Percentiles rank a stretch among this genome's conserved stretches.
These are phyloP conservation scores for Ladona fulva DNA, from an alignment of 1,140 invertebrate species.

Conservation along the genomic window DNA sequence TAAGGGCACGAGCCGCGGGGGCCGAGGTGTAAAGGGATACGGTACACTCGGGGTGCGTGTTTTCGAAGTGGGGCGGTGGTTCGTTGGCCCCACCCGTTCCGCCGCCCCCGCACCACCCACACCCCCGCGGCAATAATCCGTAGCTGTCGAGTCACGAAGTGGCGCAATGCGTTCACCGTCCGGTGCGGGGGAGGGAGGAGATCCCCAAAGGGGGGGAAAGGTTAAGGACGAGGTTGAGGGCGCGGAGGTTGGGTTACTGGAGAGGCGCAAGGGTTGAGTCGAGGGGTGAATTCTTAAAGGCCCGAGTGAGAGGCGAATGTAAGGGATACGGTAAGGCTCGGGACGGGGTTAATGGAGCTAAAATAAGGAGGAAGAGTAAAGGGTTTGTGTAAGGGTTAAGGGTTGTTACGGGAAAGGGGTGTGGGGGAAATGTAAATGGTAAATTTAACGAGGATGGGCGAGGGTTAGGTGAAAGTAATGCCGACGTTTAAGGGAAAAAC, in stretches of 20 bases:
- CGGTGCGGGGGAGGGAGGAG: not conserved
- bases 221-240: not conserved
- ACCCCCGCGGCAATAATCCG: not conserved
- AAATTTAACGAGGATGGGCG: not conserved
- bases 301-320: not conserved
- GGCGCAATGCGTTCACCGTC: not conserved
- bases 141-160: not conserved
- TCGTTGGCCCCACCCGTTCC: no score
- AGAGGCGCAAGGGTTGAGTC: not conserved
- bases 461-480: not conserved
- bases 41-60: no score
- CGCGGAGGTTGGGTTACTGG: no score
- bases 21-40: no score
- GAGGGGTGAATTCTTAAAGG: not conserved
- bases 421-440: not conserved
- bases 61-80: no score
- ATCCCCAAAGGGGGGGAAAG: not conserved
- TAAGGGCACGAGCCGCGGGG: no score
- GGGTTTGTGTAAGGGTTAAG: not conserved
- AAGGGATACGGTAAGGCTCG: not conserved
- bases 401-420: not conserved
- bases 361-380: not conserved
- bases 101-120: not conserved
- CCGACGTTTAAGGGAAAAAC: no score
- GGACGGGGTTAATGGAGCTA: not conserved